phyloP scores from a whole-genome alignment of 1,140 invertebrate species.

The Cepaea nemoralis region DNA sequence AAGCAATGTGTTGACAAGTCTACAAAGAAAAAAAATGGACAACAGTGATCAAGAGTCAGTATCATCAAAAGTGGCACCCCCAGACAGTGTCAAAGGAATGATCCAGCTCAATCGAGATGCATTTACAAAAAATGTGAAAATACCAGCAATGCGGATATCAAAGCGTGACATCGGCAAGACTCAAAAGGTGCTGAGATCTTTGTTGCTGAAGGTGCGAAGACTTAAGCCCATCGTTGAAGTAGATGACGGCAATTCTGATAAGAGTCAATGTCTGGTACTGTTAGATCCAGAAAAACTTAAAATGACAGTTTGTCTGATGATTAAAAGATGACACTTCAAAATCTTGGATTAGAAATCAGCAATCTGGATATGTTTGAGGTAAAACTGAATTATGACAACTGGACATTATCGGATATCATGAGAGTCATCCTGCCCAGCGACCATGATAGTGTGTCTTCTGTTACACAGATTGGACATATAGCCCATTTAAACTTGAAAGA shows the following conservation, averaged over 20 bases:
- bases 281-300: slow-evolving; percentile 82
- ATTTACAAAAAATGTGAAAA: slow-evolving; percentile 77
- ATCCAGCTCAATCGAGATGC: slow-evolving; percentile 78
- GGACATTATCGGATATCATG: slow-evolving; percentile 82
- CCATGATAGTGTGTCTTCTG: slow-evolving; percentile 81
- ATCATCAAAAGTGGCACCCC: too few relatives aligned
- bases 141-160: slow-evolving; percentile 76
- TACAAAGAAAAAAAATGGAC: too few relatives aligned
- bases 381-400: slow-evolving; percentile 87
- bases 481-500: slow-evolving; percentile 92
- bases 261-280: slow-evolving; percentile 73
- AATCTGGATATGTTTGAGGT: slow-evolving; percentile 62
- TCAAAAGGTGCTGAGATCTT: slow-evolving; percentile 58
- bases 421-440: slow-evolving; percentile 85
- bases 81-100: slow-evolving; percentile 75
- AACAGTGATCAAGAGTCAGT: too few relatives aligned
- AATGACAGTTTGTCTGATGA: slow-evolving; percentile 73
- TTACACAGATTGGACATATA: slow-evolving; percentile 91
- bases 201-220: slow-evolving; percentile 50
- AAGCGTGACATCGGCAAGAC: slow-evolving; percentile 56
- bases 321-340: slow-evolving; percentile 1
- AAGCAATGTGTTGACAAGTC: too few relatives aligned
- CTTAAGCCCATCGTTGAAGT: slow-evolving; percentile 58
- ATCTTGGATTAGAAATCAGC: slow-evolving; percentile 15
- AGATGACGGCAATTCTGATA: slow-evolving; percentile 49